phyloP scores from a whole-genome alignment of 2,797 vertebrate species.

The Craterocephalus amniculus region DNA sequence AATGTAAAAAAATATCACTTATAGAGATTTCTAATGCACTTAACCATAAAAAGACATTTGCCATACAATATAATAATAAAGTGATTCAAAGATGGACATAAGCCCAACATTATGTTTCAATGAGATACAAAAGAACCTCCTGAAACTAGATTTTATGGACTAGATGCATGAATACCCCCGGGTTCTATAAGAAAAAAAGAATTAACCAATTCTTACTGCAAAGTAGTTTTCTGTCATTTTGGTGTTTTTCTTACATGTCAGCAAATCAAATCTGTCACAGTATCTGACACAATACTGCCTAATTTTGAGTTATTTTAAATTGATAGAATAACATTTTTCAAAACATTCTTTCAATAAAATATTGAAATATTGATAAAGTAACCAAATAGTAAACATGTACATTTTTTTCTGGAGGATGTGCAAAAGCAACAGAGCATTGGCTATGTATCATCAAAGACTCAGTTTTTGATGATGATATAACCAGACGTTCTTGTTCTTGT shows the following conservation, averaged over 20 bases:
- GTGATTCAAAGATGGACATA: not conserved
- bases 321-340: not conserved
- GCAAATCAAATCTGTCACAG: not conserved
- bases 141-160: not conserved
- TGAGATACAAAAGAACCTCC: not conserved
- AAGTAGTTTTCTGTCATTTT: not conserved
- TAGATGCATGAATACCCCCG: not conserved
- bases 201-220: not conserved
- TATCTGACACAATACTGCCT: too few species aligned
- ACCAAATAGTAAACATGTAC: not conserved
- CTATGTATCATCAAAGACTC: too few species aligned
- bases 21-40: not conserved
- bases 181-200: not conserved
- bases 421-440: too few species aligned
- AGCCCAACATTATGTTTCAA: not conserved
- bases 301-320: not conserved
- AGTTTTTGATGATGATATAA: too few species aligned
- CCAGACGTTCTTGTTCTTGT: too few species aligned
- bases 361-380: not conserved
- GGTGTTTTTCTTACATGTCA: not conserved
- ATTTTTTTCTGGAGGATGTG: too few species aligned
- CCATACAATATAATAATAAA: not conserved
- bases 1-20: not conserved
- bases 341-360: not conserved
- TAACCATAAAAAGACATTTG: not conserved